Evolutionary conservation across 2,888 invertebrate genomes (phyloP), one percentile per base, ranked within the genome.

Genomic region (Ptychoptera albimana): DNA sequence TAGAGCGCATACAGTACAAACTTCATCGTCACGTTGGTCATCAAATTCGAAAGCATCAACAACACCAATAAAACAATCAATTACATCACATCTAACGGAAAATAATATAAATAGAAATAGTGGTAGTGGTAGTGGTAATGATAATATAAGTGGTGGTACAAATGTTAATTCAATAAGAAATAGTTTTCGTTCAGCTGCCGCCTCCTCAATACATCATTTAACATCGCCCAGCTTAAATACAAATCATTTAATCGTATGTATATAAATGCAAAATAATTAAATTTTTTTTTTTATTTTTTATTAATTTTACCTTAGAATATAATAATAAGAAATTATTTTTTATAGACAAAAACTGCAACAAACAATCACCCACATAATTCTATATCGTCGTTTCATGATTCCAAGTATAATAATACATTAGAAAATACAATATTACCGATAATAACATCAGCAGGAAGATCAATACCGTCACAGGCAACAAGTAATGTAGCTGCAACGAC

Each of bases 1-100:
- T 68, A 75, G 80, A 52, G 76, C 81, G 51, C 60, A 68, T 53
- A 64, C 63, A 45, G 60, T 65, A 50, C 66, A 65, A 57, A 63
- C 60, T 45, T 59, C 61, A 51, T 64, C 66, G 44, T 61, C 63
- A 39, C 60, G 62, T 45, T 61, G 63, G 52, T 53, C 55, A 46
- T 48, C 51, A 14, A 44, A 49, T 45, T 35, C 23, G 38, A 4
- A 50, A 48, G 2, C 49, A 46, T 1, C 46, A 51, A 32, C 51
- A 48, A 44, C 34, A 41, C 49, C 48, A 44, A 30, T 43, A 10
- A 41, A 52, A 50, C 42, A 40, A 11, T n/a, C 34, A 34, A 10
- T n/a, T 34, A 34, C 34, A 29, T 30, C 39, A 39, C 39, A 39
- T 39, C 16, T 39, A 30, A 29, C 39, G 29, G 30, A 30, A 11